Conservation (phyloP, 2,888 invertebrate species). For the Drosophila multiciliata region DNA sequence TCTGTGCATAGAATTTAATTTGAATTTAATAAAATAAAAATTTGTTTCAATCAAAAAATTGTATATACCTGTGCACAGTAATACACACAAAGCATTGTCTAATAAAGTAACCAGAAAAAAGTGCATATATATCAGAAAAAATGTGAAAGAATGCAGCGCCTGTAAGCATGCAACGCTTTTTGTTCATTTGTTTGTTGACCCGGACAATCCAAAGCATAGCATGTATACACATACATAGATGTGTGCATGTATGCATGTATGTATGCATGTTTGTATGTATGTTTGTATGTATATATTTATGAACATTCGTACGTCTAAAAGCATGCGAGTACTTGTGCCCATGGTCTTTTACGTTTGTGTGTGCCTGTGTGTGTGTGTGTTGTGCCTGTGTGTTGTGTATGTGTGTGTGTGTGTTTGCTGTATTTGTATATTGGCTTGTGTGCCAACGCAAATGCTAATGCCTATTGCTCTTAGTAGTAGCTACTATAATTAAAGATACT, state of each 20-base stretch:
- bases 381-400: background rate
- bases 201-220: slow-evolving; percentile 45
- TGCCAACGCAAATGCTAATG: slow-evolving; percentile 19
- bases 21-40: no score
- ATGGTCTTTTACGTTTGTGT: background rate
- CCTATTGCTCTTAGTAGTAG: background rate
- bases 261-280: slow-evolving; percentile 2
- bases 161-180: slow-evolving; percentile 59
- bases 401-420: slow-evolving; percentile 5
- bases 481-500: slow-evolving; percentile 33
- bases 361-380: background rate
- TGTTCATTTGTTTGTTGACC: slow-evolving; percentile 63
- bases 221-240: slow-evolving; percentile 9
- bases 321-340: slow-evolving; percentile 11
- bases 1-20: background rate
- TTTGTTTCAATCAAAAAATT: background rate
- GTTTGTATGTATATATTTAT: background rate
- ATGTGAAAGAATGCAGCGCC: slow-evolving; percentile 36
- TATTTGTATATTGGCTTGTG: slow-evolving; percentile 14
- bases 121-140: slow-evolving; percentile 1
- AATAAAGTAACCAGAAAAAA: background rate
- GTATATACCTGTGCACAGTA: background rate
- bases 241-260: slow-evolving; percentile 10
- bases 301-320: slow-evolving; percentile 17
- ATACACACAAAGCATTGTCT: background rate